phyloP scores from a whole-genome alignment of 2,888 invertebrate species.

The Acrocyrtus sp. region DNA sequence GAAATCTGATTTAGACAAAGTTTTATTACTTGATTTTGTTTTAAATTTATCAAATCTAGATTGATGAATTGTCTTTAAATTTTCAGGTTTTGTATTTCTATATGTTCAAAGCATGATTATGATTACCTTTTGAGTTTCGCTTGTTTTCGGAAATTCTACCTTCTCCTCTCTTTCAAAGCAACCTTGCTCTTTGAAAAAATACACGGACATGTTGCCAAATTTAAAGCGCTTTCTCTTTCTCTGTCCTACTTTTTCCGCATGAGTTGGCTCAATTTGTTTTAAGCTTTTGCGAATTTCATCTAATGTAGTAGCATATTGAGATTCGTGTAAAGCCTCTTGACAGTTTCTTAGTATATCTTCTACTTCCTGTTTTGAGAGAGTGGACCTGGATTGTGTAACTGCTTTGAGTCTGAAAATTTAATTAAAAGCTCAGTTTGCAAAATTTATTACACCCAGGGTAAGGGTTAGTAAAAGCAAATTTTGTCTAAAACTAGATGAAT shows the following conservation, averaged over 20 bases:
- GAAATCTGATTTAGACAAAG: too few relatives aligned
- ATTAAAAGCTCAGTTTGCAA: too few relatives aligned
- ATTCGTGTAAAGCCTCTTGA: constrained; percentile 42
- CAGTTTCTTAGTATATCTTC: constrained; percentile 37
- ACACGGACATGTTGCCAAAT: constrained; percentile 56
- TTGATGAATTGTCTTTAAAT: too few relatives aligned
- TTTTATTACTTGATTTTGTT: too few relatives aligned
- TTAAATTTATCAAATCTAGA: too few relatives aligned
- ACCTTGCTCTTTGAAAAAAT: constrained; percentile 47
- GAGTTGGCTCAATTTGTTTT: background rate
- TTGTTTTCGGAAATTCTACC: constrained; percentile 37
- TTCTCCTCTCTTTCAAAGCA: constrained; percentile 29
- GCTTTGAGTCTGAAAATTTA: constrained; percentile 10
- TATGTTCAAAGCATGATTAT: too few relatives aligned
- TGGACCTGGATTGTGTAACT: constrained; percentile 6
- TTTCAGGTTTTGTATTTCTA: too few relatives aligned
- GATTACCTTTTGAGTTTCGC: too few relatives aligned
- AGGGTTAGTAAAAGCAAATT: too few relatives aligned
- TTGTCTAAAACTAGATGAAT: too few relatives aligned
- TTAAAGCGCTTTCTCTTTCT: constrained; percentile 38
- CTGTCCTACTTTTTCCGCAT: background rate
- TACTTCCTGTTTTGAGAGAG: constrained; percentile 25
- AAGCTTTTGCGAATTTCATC: constrained; percentile 43
- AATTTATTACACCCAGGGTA: too few relatives aligned
- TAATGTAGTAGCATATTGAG: constrained; percentile 33